Evolutionary conservation across 1,140 invertebrate genomes (phyloP).

Genomic region (Bombus turneri): DNA sequence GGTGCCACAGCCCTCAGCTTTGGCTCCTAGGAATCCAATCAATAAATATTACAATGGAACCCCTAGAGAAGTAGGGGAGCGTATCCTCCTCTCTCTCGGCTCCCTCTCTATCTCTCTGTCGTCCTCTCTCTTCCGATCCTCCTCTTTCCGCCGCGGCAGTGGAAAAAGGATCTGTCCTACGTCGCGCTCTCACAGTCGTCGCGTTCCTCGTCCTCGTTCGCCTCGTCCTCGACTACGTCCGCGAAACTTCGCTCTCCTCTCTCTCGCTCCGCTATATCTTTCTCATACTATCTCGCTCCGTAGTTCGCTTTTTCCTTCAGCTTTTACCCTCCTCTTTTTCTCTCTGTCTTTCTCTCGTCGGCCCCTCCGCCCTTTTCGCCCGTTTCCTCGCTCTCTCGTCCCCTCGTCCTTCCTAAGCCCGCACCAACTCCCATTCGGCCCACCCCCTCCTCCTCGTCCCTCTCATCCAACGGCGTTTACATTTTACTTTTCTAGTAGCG

Average conservation of each 20-base stretch:
- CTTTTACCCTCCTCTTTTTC: conserved; percentile 37
- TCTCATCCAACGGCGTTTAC: conserved; percentile 75
- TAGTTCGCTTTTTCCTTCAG: conserved; percentile 39
- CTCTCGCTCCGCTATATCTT: neutral
- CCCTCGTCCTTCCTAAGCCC: conserved; percentile 60
- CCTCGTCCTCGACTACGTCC: conserved; percentile 66
- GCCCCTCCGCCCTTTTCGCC: conserved; percentile 28
- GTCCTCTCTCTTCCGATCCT: conserved; percentile 61
- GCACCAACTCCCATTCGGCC: conserved; percentile 48
- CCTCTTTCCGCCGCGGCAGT: conserved; percentile 61
- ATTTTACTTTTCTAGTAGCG: conserved; percentile 83
- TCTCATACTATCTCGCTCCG: conserved; percentile 14
- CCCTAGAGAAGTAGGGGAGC: conserved; percentile 74
- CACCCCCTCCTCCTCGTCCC: conserved; percentile 57
- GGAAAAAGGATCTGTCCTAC: conserved; percentile 70
- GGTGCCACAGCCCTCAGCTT: conserved; percentile 63
- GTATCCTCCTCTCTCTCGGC: conserved; percentile 59
- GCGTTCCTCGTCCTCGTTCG: conserved; percentile 64
- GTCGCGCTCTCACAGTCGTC: conserved; percentile 64
- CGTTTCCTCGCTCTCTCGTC: conserved; percentile 29
- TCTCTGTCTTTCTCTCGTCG: conserved; percentile 41
- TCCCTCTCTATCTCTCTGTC: conserved; percentile 51
- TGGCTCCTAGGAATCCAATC: conserved; percentile 81
- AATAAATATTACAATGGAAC: conserved; percentile 83
- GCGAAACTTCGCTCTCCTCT: conserved; percentile 61